Conservation (phyloP, 1,140 invertebrate species). For the Rhyacophila brunnea region DNA sequence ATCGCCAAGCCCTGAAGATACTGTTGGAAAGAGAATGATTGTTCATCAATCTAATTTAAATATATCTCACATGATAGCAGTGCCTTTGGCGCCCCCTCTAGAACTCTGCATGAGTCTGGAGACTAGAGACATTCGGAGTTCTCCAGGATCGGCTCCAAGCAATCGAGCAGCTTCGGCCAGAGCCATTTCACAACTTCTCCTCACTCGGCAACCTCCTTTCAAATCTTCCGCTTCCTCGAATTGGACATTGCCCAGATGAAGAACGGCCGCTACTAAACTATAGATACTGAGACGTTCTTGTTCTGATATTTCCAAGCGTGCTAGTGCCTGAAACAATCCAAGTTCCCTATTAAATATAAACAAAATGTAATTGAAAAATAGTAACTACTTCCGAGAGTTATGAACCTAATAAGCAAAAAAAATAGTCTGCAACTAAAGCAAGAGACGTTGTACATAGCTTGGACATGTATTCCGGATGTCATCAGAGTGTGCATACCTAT, state of each 20-base stretch:
- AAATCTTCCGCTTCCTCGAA: constrained; percentile 91
- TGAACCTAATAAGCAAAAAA: no score
- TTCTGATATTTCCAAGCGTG: constrained; percentile 74
- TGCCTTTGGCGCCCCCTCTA: constrained; percentile 90
- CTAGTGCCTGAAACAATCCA: constrained; percentile 67
- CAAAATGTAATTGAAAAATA: no score
- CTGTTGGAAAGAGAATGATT: no score
- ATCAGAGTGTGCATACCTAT: no score
- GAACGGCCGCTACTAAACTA: constrained; percentile 82
- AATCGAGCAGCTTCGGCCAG: constrained; percentile 71
- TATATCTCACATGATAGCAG: constrained; percentile 88
- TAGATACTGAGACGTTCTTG: constrained; percentile 77
- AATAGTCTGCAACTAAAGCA: no score
- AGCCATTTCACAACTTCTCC: constrained; percentile 60
- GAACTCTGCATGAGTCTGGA: constrained; percentile 94
- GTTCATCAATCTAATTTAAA: neutral
- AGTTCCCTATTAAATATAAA: no score
- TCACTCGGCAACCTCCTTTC: constrained; percentile 74
- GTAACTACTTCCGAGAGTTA: no score
- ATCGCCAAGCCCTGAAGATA: no score
- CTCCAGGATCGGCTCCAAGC: constrained; percentile 80
- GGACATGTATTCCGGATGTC: no score
- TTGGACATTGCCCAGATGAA: constrained; percentile 89
- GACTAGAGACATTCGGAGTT: constrained; percentile 81
- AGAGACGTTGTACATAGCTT: no score